A percentile compares a stretch with the other conserved stretches of the same genome.
Evolutionary conservation across 2,888 invertebrate species (phyloP).

Genomic region (Scaptomyza parva): DNA sequence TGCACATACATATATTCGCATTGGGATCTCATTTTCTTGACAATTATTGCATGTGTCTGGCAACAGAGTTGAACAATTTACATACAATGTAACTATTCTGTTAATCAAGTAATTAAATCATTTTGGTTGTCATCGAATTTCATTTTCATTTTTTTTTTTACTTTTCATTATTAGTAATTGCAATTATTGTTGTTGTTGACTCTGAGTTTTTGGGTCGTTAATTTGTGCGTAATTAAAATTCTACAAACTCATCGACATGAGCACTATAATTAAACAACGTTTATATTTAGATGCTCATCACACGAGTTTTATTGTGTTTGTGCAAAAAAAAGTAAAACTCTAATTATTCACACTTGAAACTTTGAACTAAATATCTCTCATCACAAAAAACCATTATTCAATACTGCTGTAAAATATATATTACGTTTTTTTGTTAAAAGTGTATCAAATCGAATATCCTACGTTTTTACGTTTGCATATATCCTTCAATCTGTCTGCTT

Average conservation of each 20-base stretch:
- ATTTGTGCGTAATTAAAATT: slow-evolving; percentile 44
- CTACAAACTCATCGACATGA: slow-evolving; percentile 46
- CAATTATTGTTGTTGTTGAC: slow-evolving; percentile 5
- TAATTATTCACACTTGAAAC: background rate
- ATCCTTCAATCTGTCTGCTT: background rate
- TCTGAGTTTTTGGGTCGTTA: background rate
- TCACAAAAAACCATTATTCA: background rate
- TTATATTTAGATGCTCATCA: slow-evolving; percentile 20
- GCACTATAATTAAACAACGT: slow-evolving; percentile 38
- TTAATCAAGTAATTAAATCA: slow-evolving; percentile 51
- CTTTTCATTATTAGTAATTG: slow-evolving; percentile 50
- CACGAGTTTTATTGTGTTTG: slow-evolving; percentile 22
- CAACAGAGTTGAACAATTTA: slow-evolving; percentile 37
- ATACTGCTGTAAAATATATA: background rate
- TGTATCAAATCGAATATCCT: too few relatives aligned
- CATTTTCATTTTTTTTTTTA: too few relatives aligned
- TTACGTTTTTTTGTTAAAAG: background rate
- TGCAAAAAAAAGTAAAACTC: background rate
- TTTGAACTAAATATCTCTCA: background rate
- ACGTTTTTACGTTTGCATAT: background rate
- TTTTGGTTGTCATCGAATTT: slow-evolving; percentile 30
- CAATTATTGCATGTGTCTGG: slow-evolving; percentile 53
- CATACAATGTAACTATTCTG: slow-evolving; percentile 26
- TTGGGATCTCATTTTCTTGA: slow-evolving; percentile 37
- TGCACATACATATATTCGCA: slow-evolving; percentile 36